Percentiles rank a stretch among this genome's conserved stretches.
Evolutionary conservation across 2,113 vertebrate genomes (phyloP).

Genomic region (Pteropus alecto): DNA sequence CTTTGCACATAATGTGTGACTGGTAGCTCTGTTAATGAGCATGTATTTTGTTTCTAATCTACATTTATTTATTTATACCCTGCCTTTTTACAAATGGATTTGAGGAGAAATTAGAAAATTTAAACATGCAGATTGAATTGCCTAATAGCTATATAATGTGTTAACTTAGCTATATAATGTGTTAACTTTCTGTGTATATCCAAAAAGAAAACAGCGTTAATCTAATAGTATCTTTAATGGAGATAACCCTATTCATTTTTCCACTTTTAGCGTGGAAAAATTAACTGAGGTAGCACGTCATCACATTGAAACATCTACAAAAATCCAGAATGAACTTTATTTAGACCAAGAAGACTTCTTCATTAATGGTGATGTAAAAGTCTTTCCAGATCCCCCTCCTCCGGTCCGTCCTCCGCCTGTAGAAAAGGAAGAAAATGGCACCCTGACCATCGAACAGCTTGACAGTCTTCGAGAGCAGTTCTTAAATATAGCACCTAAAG

Average conservation of each 20-base stretch:
- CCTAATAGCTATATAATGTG: neutral
- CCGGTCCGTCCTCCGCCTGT: conserved; percentile 68
- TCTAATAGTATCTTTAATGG: neutral
- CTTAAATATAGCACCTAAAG: conserved; percentile 86
- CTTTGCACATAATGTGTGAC: neutral
- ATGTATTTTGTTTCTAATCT: neutral
- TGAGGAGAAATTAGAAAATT: neutral
- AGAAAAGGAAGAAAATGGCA: conserved; percentile 80
- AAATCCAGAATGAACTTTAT: conserved; percentile 86
- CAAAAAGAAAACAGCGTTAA: neutral
- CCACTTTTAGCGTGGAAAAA: conserved; percentile 87
- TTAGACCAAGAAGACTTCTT: conserved; percentile 88
- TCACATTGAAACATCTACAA: conserved; percentile 87
- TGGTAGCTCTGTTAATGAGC: neutral
- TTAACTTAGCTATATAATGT: neutral
- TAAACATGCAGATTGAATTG: neutral
- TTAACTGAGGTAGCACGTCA: conserved; percentile 85
- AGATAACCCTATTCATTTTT: conserved; percentile 46
- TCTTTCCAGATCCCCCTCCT: conserved; percentile 80
- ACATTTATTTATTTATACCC: neutral
- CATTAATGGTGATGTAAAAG: conserved; percentile 83
- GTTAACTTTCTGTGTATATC: neutral
- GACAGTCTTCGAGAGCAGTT: conserved; percentile 85
- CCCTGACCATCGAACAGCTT: conserved; percentile 87
- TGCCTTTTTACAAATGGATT: neutral